A percentile compares a stretch with the other conserved stretches of the same genome.
Conservation (phyloP, 37 sponge, comb jelly and placozoan genomes). For the Crambe crambe region DNA sequence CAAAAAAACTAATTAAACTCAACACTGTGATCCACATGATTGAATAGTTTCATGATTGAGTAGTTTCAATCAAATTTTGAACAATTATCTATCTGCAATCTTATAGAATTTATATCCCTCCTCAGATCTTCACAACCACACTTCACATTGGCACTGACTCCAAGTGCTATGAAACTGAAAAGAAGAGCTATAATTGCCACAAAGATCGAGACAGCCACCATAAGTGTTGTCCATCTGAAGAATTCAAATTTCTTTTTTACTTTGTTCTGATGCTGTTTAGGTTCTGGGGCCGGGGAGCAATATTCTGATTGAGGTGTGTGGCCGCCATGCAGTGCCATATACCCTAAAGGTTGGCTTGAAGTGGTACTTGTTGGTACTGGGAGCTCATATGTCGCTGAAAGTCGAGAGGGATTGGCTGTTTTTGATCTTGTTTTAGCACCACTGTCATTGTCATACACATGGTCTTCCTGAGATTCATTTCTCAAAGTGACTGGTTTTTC, state of each 20-base stretch:
- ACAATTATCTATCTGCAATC: no score
- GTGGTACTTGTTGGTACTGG: background rate
- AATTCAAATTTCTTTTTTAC: background rate
- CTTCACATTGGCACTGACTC: background rate
- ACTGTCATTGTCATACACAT: background rate
- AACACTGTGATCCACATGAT: no score
- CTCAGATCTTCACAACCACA: background rate
- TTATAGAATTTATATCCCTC: no score
- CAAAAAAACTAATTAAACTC: no score
- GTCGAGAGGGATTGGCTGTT: background rate
- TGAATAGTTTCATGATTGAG: no score
- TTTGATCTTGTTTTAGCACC: background rate
- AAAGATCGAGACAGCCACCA: background rate
- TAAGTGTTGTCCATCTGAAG: background rate
- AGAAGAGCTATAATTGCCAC: background rate
- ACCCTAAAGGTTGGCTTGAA: background rate
- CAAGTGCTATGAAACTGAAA: background rate
- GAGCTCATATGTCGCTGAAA: background rate
- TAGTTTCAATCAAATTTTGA: no score
- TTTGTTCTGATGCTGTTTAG: background rate
- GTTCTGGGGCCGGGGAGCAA: background rate
- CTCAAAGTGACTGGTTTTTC: no score
- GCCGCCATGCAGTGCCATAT: background rate
- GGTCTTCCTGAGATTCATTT: no score
- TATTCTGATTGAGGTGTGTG: no score